Evolutionary conservation across 2,797 vertebrate genomes (phyloP).

Genomic region (Diceros bicornis): DNA sequence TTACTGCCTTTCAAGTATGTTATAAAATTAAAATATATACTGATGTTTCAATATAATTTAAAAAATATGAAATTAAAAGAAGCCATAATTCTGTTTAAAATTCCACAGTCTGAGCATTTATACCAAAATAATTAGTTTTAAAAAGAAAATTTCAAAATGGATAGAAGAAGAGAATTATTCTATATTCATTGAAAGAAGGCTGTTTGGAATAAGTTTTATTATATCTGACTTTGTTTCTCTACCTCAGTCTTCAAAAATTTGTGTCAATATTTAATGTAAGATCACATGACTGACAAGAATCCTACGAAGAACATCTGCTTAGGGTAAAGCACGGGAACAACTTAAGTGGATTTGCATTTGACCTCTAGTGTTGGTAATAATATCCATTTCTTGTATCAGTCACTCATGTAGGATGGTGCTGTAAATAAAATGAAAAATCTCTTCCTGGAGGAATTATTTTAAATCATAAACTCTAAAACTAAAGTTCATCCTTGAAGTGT

Average conservation of each 20-base stretch:
- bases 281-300: conserved; percentile 29
- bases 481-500: conserved; percentile 49
- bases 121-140: conserved; percentile 16
- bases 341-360: neutral
- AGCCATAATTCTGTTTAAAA: neutral
- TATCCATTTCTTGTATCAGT: neutral
- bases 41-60: conserved; percentile 13
- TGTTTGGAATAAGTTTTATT: neutral
- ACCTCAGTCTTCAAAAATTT: neutral
- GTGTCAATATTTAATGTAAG: neutral
- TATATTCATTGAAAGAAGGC: neutral
- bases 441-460: neutral
- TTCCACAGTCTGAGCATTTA: neutral
- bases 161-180: neutral
- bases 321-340: neutral
- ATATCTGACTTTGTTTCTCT: neutral
- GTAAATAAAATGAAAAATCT: conserved; percentile 65
- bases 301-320: conserved; percentile 29
- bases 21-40: conserved; percentile 13
- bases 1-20: neutral
- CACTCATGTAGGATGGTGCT: neutral
- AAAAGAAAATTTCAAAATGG: conserved; percentile 9
- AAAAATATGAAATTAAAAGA: neutral
- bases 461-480: conserved; percentile 39
- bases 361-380: conserved; percentile 20